Conservation (phyloP, 1,140 invertebrate genomes). For the Carcinoscorpius rotundicauda region DNA sequence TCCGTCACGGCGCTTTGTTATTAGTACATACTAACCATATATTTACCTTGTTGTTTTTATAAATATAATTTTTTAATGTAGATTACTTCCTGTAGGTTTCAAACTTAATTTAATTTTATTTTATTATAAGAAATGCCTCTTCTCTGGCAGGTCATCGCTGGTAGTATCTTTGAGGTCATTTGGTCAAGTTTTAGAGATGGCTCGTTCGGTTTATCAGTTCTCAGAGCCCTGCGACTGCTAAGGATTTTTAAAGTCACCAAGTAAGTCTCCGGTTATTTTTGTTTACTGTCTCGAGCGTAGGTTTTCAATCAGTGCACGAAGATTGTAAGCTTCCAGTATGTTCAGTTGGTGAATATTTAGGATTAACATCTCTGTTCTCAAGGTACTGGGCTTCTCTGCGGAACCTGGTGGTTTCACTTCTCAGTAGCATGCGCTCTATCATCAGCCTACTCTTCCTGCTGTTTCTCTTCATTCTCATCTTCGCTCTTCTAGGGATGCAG, state of each 20-base stretch:
- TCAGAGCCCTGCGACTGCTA: constrained; percentile 91
- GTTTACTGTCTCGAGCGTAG: no score
- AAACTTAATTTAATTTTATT: no score
- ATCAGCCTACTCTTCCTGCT: constrained; percentile 99
- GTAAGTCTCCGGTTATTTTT: constrained; percentile 33
- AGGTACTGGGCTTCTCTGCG: constrained; percentile 98
- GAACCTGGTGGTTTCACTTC: constrained; percentile 96
- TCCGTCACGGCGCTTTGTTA: no score
- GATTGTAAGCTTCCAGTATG: no score
- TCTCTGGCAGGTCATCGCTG: constrained; percentile 52
- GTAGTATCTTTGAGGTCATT: constrained; percentile 98
- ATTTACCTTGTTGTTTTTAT: no score
- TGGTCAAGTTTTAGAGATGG: constrained; percentile 93
- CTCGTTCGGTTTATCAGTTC: constrained; percentile 97
- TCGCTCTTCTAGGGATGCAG: constrained; percentile 99
- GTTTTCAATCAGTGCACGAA: no score
- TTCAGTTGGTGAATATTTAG: no score
- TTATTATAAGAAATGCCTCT: no score
- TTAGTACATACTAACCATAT: no score
- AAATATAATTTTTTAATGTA: no score
- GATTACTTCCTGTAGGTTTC: no score
- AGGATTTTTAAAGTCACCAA: constrained; percentile 95
- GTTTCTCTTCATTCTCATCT: constrained; percentile 99
- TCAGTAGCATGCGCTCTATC: constrained; percentile 99
- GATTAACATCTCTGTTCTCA: constrained; percentile 32